phyloP scores from a whole-genome alignment of 2,113 vertebrate genomes.

The Oenanthe oenanthe region DNA sequence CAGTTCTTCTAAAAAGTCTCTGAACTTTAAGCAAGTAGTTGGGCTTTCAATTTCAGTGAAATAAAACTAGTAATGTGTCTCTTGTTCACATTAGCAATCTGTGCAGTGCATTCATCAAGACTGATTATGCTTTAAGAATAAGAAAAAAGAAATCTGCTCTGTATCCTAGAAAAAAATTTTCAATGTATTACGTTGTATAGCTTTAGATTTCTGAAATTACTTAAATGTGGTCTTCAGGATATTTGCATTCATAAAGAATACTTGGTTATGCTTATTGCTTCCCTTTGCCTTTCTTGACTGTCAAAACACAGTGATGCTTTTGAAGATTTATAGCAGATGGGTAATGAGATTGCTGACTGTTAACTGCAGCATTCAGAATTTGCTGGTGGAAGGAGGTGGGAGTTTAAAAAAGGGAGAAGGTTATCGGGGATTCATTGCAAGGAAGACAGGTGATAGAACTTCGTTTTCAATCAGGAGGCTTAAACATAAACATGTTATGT shows the following conservation, averaged over 20 bases:
- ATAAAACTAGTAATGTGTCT: not conserved
- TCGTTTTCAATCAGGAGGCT: slow-evolving; percentile 48
- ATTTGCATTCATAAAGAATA: slow-evolving; percentile 72
- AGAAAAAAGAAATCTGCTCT: slow-evolving; percentile 7
- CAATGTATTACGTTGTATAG: not conserved
- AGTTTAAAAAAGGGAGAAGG: slow-evolving; percentile 27
- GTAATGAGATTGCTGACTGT: slow-evolving; percentile 74
- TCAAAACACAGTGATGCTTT: slow-evolving; percentile 74
- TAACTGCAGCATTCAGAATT: slow-evolving; percentile 71
- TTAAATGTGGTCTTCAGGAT: slow-evolving; percentile 64
- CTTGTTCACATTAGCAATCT: slow-evolving; percentile 4
- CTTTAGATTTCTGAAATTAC: slow-evolving; percentile 66
- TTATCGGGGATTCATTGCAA: slow-evolving; percentile 21
- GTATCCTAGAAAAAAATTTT: not conserved
- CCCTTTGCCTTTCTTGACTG: slow-evolving; percentile 62
- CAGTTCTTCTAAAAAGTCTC: not conserved
- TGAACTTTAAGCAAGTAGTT: not conserved
- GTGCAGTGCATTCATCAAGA: not conserved
- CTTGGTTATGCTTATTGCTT: slow-evolving; percentile 67
- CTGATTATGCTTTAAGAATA: slow-evolving; percentile 5
- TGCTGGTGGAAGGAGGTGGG: slow-evolving; percentile 30
- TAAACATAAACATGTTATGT: slow-evolving; percentile 59
- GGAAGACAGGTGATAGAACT: slow-evolving; percentile 48
- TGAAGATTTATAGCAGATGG: slow-evolving; percentile 74
- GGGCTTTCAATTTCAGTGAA: not conserved